These are phyloP conservation scores for Ambastaia sidthimunki DNA, from an alignment of 2,797 vertebrate species.

Conservation along the genomic window DNA sequence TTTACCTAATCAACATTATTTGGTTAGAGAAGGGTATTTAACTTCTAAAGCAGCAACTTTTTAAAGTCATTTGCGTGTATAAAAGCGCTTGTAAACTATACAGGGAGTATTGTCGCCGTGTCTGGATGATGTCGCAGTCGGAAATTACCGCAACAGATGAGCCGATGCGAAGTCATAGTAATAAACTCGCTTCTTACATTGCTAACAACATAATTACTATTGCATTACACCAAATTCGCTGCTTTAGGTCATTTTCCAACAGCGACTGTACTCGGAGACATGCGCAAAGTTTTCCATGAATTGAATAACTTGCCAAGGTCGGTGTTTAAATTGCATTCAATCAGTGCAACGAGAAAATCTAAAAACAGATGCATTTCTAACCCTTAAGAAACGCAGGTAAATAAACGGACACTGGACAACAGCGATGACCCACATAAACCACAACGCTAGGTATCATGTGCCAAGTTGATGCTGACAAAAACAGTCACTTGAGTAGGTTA, in stretches of 20 bases:
- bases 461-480: conserved; percentile 37
- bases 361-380: conserved; percentile 5
- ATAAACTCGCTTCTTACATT: neutral
- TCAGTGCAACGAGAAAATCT: conserved; percentile 25
- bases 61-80: neutral
- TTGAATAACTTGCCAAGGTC: conserved; percentile 44
- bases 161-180: conserved; percentile 13
- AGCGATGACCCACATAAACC: neutral
- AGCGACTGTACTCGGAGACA: conserved; percentile 8
- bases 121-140: conserved; percentile 57
- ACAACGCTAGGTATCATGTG: conserved; percentile 4
- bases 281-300: conserved; percentile 52
- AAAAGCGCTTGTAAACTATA: neutral
- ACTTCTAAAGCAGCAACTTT: neutral
- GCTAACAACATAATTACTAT: neutral
- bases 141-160: conserved; percentile 56
- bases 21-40: neutral
- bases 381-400: neutral
- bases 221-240: neutral
- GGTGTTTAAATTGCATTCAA: conserved; percentile 32
- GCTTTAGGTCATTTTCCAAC: neutral
- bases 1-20: neutral
- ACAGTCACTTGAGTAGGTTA: conserved; percentile 54
- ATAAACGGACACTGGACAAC: neutral
- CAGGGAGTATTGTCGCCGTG: neutral